Conservation (phyloP, 2,113 vertebrate genomes). For the Neomonachus schauinslandi region DNA sequence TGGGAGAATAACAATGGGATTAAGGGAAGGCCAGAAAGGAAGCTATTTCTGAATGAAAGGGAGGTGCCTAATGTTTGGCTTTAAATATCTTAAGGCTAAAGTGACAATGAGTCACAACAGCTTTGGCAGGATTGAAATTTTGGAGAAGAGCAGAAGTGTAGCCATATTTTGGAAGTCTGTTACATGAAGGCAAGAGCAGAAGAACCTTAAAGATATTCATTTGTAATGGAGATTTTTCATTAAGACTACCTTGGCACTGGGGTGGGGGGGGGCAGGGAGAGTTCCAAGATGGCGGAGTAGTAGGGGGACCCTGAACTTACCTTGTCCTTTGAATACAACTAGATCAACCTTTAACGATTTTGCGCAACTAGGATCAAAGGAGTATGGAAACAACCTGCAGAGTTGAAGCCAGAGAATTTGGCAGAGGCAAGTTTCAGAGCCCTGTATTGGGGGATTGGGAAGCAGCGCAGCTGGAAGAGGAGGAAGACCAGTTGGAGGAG, state of each 20-base stretch:
- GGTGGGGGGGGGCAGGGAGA: neutral
- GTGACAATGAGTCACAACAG: neutral
- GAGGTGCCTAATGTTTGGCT: neutral
- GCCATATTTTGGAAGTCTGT: neutral
- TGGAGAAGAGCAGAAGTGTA: neutral
- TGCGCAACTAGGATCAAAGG: neutral
- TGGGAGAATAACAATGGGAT: neutral
- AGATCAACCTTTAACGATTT: neutral
- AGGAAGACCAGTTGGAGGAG: neutral
- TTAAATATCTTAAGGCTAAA: neutral
- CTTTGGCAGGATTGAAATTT: neutral
- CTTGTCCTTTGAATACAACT: neutral
- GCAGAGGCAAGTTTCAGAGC: neutral
- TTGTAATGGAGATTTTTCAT: neutral
- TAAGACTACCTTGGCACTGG: neutral
- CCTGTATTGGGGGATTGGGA: neutral
- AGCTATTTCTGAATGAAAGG: neutral
- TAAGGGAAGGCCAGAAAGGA: neutral
- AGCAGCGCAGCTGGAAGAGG: fast-evolving
- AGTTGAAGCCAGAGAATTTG: neutral
- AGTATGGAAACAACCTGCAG: neutral
- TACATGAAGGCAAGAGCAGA: neutral
- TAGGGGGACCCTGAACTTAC: neutral
- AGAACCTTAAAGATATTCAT: neutral
- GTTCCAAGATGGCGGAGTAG: neutral